Evolutionary conservation across 2,888 invertebrate genomes (phyloP).

Genomic region (Smittia sp.): DNA sequence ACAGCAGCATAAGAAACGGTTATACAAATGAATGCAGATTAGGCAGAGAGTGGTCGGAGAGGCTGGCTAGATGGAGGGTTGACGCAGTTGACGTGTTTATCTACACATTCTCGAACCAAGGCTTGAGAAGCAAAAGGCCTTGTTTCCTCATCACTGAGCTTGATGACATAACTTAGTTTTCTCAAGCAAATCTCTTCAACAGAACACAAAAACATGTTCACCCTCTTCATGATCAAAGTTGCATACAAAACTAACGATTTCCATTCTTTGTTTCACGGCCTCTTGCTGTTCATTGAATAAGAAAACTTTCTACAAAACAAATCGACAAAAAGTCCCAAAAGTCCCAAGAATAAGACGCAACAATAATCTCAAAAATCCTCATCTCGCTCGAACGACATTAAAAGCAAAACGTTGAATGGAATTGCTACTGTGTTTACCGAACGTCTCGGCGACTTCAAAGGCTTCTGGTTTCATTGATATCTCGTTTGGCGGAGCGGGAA

Average conservation of each 20-base stretch:
- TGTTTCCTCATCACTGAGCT: too few relatives aligned
- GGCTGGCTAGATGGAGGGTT: neutral
- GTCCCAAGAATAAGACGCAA: constrained; percentile 16
- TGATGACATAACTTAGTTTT: too few relatives aligned
- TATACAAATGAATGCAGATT: constrained; percentile 15
- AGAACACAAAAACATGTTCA: neutral
- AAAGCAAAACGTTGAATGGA: constrained; percentile 25
- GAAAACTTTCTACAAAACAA: neutral
- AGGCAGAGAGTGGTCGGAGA: neutral
- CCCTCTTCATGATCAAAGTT: neutral
- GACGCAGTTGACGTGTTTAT: too few relatives aligned
- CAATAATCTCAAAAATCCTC: neutral
- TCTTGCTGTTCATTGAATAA: neutral
- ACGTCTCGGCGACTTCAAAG: neutral
- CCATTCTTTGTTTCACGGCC: neutral
- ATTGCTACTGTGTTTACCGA: constrained; percentile 29
- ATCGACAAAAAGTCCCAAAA: constrained; percentile 1
- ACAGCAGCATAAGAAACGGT: neutral
- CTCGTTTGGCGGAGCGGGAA: neutral
- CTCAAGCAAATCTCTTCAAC: too few relatives aligned
- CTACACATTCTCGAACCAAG: too few relatives aligned
- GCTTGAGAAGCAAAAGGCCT: too few relatives aligned
- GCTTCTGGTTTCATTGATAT: constrained; percentile 19
- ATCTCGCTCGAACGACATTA: neutral
- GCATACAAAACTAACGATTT: neutral